Percentiles rank a stretch among this genome's conserved stretches.
Evolutionary conservation across 92 coral and sea anemone species (phyloP).

Genomic region (Blastomussa wellsi): DNA sequence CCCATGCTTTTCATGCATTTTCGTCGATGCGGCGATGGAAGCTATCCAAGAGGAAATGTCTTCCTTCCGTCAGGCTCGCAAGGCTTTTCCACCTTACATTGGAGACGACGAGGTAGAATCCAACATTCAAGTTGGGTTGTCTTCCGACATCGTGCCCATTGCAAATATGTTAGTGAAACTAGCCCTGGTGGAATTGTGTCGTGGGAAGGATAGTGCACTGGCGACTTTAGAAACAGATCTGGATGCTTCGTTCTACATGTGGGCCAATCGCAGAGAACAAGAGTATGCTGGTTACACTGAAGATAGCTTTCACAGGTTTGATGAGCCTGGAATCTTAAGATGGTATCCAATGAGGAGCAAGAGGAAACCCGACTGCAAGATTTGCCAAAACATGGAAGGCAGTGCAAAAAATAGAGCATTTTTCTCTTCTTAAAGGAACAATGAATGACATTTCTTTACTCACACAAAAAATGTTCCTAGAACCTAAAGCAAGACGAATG

Average conservation of each 20-base stretch:
- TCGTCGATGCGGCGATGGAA: conserved; percentile 73
- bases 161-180: conserved; percentile 86
- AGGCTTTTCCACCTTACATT: conserved; percentile 86
- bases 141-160: conserved; percentile 90
- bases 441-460: too few relatives aligned
- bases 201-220: conserved; percentile 86
- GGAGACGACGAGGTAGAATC: conserved; percentile 84
- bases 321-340: conserved; percentile 81
- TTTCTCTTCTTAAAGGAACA: too few relatives aligned
- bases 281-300: conserved; percentile 63
- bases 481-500: too few relatives aligned
- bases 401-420: conserved; percentile 30
- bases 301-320: conserved; percentile 83
- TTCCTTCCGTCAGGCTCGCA: conserved; percentile 91
- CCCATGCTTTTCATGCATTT: conserved; percentile 91
- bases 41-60: conserved; percentile 76
- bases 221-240: conserved; percentile 84
- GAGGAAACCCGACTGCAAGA: conserved; percentile 70
- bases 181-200: conserved; percentile 89
- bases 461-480: too few relatives aligned
- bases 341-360: conserved; percentile 87
- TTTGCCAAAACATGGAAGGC: conserved; percentile 63
- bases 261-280: conserved; percentile 92
- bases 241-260: conserved; percentile 79
- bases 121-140: conserved; percentile 88